phyloP scores from a whole-genome alignment of 2,797 vertebrate species.

The Craterocephalus amniculus region DNA sequence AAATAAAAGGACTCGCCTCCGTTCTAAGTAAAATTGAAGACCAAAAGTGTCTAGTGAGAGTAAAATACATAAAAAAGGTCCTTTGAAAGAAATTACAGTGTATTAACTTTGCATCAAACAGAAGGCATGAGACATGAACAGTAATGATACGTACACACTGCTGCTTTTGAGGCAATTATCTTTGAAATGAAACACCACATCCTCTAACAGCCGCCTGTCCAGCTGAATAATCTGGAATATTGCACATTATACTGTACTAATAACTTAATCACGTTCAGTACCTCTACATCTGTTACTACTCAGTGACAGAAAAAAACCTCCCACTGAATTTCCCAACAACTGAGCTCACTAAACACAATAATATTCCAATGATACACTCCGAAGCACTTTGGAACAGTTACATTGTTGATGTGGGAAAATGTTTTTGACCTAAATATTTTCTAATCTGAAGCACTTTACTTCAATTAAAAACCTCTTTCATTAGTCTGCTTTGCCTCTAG shows the following conservation, averaged over 20 bases:
- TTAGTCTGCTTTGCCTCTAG: slow-evolving; percentile 26
- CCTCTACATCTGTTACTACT: slow-evolving; percentile 27
- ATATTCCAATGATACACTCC: slow-evolving; percentile 28
- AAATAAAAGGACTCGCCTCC: slow-evolving; percentile 51
- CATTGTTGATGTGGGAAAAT: slow-evolving; percentile 8
- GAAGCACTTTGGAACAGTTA: slow-evolving; percentile 44
- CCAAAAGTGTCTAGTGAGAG: slow-evolving; percentile 71
- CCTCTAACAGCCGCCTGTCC: slow-evolving; percentile 38
- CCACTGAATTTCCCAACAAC: slow-evolving; percentile 43
- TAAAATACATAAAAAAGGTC: slow-evolving; percentile 70
- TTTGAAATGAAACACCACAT: slow-evolving; percentile 41
- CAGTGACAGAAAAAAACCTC: slow-evolving; percentile 45
- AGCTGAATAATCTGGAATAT: slow-evolving; percentile 69
- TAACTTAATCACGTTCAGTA: slow-evolving; percentile 45
- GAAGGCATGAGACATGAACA: slow-evolving; percentile 42
- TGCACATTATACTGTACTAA: slow-evolving; percentile 70
- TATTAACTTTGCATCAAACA: slow-evolving; percentile 61
- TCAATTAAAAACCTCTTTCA: slow-evolving; percentile 25
- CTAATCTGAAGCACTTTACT: slow-evolving; percentile 41
- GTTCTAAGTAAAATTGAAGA: slow-evolving; percentile 51
- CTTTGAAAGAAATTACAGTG: slow-evolving; percentile 71
- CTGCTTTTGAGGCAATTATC: slow-evolving; percentile 45
- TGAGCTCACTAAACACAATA: slow-evolving; percentile 27
- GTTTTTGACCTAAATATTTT: slow-evolving; percentile 36
- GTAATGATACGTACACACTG: slow-evolving; percentile 37